These are phyloP conservation scores for Cosmia pyralina DNA, from an alignment of 2,888 invertebrate genomes.

Conservation along the genomic window DNA sequence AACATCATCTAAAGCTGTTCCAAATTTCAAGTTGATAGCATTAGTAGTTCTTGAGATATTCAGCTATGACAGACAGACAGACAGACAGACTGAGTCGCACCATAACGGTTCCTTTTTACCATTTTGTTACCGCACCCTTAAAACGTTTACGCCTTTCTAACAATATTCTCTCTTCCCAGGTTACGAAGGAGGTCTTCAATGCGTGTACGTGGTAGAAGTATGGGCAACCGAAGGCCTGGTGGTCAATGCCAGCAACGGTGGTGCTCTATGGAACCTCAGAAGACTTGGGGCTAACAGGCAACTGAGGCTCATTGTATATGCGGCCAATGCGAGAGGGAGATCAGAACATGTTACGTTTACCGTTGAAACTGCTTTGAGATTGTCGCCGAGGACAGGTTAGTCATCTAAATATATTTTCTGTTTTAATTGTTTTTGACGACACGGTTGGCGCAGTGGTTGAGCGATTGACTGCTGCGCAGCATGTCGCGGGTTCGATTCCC, in stretches of 20 bases:
- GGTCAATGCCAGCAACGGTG: constrained; percentile 93
- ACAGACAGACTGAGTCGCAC: too few relatives aligned
- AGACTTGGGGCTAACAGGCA: constrained; percentile 94
- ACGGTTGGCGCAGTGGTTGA: too few relatives aligned
- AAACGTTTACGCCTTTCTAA: not conserved
- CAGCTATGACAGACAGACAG: too few relatives aligned
- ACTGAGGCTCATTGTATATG: constrained; percentile 94
- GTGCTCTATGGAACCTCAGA: constrained; percentile 93
- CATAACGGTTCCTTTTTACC: too few relatives aligned
- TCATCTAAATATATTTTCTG: not conserved
- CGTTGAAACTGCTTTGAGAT: constrained; percentile 82
- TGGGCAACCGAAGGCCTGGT: constrained; percentile 91
- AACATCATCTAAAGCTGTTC: too few relatives aligned
- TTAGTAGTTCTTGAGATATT: too few relatives aligned
- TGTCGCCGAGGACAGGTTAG: constrained; percentile 83
- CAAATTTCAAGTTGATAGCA: too few relatives aligned
- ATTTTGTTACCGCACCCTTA: too few relatives aligned
- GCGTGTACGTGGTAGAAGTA: constrained; percentile 93
- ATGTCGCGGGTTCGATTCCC: too few relatives aligned
- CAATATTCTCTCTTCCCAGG: constrained; percentile 75
- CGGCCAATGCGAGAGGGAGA: constrained; percentile 95
- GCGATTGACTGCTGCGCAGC: too few relatives aligned
- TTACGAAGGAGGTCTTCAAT: constrained; percentile 95
- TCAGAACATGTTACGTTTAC: constrained; percentile 92
- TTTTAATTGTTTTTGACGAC: too few relatives aligned